Evolutionary conservation across 2,113 vertebrate species (phyloP).

Genomic region (Thunnus maccoyii): DNA sequence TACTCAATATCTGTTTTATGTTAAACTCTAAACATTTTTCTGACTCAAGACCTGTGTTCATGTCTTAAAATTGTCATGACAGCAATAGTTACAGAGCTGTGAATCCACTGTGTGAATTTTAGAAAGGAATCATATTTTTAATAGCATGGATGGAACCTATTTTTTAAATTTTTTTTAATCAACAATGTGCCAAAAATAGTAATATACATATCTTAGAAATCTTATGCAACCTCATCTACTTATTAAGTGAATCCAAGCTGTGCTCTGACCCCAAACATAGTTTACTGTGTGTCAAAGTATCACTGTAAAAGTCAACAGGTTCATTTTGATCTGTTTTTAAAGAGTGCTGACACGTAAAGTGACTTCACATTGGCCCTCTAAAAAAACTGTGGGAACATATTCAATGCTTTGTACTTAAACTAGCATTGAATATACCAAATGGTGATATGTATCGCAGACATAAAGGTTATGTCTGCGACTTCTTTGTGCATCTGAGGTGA

Average conservation of each 20-base stretch:
- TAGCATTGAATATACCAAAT: slow-evolving; percentile 39
- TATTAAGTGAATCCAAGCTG: too few species aligned
- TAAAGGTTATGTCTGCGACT: slow-evolving; percentile 27
- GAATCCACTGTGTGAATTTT: too few species aligned
- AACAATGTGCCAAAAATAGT: not conserved
- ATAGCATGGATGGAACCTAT: not conserved
- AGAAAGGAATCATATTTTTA: not conserved
- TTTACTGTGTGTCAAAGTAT: not conserved
- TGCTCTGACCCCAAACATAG: not conserved
- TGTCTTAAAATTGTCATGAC: not conserved
- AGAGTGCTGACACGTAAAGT: slow-evolving; percentile 52
- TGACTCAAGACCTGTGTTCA: not conserved
- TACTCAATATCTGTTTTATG: too few species aligned
- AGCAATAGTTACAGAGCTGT: not conserved
- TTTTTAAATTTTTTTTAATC: not conserved
- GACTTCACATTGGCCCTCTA: slow-evolving; percentile 14
- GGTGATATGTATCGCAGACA: slow-evolving; percentile 50
- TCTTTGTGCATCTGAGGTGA: slow-evolving; percentile 42
- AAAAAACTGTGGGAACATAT: slow-evolving; percentile 15
- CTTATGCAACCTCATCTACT: not conserved
- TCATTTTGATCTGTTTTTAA: not conserved
- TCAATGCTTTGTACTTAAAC: slow-evolving; percentile 12
- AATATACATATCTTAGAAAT: not conserved
- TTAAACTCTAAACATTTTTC: not conserved
- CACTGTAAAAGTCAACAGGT: not conserved